Conservation (phyloP, 1,140 invertebrate species). For the Aphaenogaster floridana region DNA sequence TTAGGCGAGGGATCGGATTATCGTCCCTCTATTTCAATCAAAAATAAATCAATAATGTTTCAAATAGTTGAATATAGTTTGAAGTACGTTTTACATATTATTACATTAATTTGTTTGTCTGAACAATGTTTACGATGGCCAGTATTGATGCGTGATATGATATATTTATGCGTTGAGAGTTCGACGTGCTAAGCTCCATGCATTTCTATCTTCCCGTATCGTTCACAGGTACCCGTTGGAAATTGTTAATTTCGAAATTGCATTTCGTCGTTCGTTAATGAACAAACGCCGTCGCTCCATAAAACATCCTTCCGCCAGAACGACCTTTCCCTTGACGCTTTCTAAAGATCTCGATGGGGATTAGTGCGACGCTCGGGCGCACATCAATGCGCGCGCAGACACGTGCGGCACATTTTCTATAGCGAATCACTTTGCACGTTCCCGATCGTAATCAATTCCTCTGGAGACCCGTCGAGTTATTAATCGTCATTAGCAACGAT, state of each 20-base stretch:
- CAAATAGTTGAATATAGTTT: background rate
- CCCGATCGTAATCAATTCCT: slow-evolving; percentile 31
- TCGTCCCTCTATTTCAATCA: background rate
- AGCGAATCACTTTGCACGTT: background rate
- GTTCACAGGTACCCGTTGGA: background rate
- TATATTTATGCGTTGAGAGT: background rate
- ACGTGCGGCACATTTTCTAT: background rate
- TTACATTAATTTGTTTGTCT: background rate
- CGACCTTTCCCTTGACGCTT: background rate
- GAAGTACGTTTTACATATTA: background rate
- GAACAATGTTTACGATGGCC: background rate
- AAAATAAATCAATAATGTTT: background rate
- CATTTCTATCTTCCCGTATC: background rate
- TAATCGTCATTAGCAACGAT: slow-evolving; percentile 60
- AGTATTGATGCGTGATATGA: background rate
- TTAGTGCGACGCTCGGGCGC: slow-evolving; percentile 26
- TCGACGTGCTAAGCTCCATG: background rate
- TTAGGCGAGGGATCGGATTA: slow-evolving; percentile 2
- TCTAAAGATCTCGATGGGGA: background rate
- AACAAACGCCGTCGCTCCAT: background rate
- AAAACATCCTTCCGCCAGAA: background rate
- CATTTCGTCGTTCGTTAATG: slow-evolving; percentile 23
- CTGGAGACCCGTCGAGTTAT: slow-evolving; percentile 7
- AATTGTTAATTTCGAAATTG: slow-evolving; percentile 16
- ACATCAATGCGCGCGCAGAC: slow-evolving; percentile 40